Evolutionary conservation across 30 jellyfish, hydroid and myxozoan genomes (phyloP).

Genomic region (Cassiopea andromeda): DNA sequence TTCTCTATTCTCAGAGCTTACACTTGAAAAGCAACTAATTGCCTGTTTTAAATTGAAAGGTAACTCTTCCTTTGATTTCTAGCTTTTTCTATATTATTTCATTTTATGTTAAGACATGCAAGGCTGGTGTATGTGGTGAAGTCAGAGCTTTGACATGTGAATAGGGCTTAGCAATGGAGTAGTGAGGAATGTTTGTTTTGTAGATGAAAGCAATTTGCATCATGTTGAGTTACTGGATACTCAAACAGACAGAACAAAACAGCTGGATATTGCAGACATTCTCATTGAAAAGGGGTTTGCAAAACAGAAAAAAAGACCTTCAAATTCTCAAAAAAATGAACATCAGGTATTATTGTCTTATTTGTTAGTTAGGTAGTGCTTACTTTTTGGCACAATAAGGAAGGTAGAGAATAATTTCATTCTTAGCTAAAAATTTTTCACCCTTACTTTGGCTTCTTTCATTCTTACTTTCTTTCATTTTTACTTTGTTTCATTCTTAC

Average conservation of each 20-base stretch:
- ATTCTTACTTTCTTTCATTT: too few relatives aligned
- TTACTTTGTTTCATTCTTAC: too few relatives aligned
- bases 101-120: too few relatives aligned
- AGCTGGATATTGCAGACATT: conserved; percentile 53
- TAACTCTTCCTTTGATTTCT: background rate
- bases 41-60: conserved; percentile 73
- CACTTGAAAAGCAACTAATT: conserved; percentile 78
- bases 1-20: conserved; percentile 57
- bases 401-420: too few relatives aligned
- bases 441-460: too few relatives aligned
- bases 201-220: conserved; percentile 62
- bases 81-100: background rate
- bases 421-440: too few relatives aligned
- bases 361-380: too few relatives aligned
- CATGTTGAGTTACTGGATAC: conserved; percentile 75
- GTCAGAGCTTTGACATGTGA: too few relatives aligned
- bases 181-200: background rate
- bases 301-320: background rate
- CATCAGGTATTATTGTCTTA: background rate
- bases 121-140: too few relatives aligned
- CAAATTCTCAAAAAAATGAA: background rate
- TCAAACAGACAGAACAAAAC: conserved; percentile 49
- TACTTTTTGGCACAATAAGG: too few relatives aligned
- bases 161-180: too few relatives aligned
- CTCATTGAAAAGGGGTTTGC: conserved; percentile 75